A percentile compares a stretch with the other conserved stretches of the same genome.
Conservation (phyloP, 2,888 invertebrate species). For the Drosophila recens region DNA sequence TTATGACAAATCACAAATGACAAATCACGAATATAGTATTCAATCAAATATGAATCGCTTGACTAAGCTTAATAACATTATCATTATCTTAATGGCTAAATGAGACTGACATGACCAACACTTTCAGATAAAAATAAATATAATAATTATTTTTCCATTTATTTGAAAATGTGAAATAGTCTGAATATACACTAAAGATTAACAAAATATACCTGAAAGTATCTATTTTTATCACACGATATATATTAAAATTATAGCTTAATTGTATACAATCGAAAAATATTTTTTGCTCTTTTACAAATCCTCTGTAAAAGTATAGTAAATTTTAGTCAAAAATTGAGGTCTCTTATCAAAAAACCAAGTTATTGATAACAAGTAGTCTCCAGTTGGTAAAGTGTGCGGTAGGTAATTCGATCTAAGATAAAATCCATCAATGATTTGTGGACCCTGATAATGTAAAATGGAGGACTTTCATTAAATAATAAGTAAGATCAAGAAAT, state of each 20-base stretch:
- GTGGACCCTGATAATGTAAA: slow-evolving; percentile 29
- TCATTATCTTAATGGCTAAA: not conserved
- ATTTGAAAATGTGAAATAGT: not conserved
- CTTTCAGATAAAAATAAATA: too few species aligned
- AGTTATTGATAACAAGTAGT: slow-evolving; percentile 26
- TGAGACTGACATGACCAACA: not conserved
- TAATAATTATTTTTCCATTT: not conserved
- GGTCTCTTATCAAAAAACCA: slow-evolving; percentile 35
- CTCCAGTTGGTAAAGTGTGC: slow-evolving; percentile 25
- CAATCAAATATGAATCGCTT: not conserved
- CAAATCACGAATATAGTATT: not conserved
- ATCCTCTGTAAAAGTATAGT: slow-evolving; percentile 38
- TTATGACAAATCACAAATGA: not conserved
- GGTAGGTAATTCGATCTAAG: not conserved
- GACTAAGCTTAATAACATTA: not conserved
- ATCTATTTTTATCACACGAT: too few species aligned
- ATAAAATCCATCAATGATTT: slow-evolving; percentile 33
- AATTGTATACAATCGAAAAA: not conserved
- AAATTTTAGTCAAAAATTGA: slow-evolving; percentile 34
- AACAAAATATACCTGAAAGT: not conserved
- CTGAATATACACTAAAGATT: not conserved
- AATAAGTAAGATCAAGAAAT: not conserved
- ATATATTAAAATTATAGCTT: too few species aligned
- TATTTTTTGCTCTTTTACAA: not conserved
- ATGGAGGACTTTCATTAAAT: not conserved